Evolutionary conservation across 2,888 invertebrate species (phyloP), one percentile per base, ranked within the genome.

Genomic region (Taphrorychus bicolor): DNA sequence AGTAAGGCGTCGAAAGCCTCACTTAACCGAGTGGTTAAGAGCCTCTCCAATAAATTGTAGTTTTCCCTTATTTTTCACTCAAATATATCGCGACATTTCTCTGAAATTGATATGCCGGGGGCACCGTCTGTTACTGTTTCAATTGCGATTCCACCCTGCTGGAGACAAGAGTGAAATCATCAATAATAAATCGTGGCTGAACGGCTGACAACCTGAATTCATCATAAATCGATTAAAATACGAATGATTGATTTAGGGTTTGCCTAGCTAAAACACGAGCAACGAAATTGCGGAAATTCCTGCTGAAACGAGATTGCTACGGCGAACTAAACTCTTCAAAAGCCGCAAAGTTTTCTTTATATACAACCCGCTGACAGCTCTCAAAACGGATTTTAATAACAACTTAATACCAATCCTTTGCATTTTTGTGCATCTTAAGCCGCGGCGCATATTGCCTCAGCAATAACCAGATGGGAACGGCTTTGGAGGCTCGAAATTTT

Each of bases 351-450:
- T 45, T 45, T 45, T 45, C 1, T 45, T 4, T 45, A 16, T 45
- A 16, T 5, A 45, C 17, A 14, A 4, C 45, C 45, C 17, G 45
- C 16, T 5, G 14, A 14, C 17, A 7, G 14, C 14, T 11, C 17
- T 45, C 45, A 17, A 58, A 42, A 45, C 14, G 58, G 58, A 61
- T 53, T 61, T 61, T 61, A 61, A 53, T 61, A 61, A 61, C 60
- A 61, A 61, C 23, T 45, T 53, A 53, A 61, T 61, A 61, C 53
- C 53, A 32, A 53, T 61, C 60, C 22, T 40, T 42, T 42, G 60
- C 60, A 61, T 40, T 61, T 53, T 53, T 61, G 60, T 61, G 53
- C 53, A 42, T 53, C 41, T 17, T 53, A 53, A 61, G 52, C n/a
- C n/a, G 60, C 60, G 19, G 45, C 51, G 32, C 22, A 53, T 61